Conservation (phyloP, 2,113 vertebrate genomes). For the Xerus inauris region DNA sequence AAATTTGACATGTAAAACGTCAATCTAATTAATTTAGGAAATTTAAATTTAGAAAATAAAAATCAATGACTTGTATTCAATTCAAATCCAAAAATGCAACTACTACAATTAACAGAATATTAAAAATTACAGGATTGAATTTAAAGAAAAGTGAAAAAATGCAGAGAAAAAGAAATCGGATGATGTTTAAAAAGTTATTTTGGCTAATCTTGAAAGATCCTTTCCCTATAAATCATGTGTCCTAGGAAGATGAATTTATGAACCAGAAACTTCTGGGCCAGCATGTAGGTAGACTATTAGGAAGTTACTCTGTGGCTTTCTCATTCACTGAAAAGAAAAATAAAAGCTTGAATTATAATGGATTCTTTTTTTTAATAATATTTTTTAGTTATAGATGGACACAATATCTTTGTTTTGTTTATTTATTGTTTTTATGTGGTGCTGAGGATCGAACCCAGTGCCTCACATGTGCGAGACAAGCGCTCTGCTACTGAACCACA, state of each 20-base stretch:
- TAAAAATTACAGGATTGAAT: not conserved
- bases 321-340: not conserved
- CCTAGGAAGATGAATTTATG: not conserved
- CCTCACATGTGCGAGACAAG: no score
- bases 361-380: no score
- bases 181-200: not conserved
- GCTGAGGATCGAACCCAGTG: no score
- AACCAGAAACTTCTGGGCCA: not conserved
- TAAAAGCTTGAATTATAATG: not conserved
- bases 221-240: not conserved
- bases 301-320: not conserved
- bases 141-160: conserved; percentile 14
- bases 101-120: conserved; percentile 6
- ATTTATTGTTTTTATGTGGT: no score
- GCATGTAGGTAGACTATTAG: not conserved
- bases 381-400: no score
- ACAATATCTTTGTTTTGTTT: no score
- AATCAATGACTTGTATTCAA: not conserved
- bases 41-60: conserved; percentile 50
- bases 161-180: not conserved
- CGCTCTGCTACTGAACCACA: no score
- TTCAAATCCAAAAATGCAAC: conserved; percentile 36
- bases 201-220: not conserved
- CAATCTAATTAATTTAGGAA: conserved; percentile 29
- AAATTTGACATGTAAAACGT: not conserved